These are phyloP conservation scores for Archocentrus centrarchus DNA, from an alignment of 2,113 vertebrate genomes.

Conservation along the genomic window DNA sequence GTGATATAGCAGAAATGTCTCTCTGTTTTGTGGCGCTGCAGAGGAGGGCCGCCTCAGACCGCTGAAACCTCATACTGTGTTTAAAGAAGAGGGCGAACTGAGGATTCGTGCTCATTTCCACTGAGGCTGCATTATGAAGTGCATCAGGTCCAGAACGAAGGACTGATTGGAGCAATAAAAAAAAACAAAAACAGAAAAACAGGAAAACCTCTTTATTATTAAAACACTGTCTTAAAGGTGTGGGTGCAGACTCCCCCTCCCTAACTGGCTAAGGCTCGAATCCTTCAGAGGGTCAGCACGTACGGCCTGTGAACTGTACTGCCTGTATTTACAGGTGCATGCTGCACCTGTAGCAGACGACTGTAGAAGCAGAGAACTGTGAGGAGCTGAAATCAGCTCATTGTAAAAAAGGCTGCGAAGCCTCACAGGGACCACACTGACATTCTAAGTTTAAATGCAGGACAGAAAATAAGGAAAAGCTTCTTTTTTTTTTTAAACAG, in stretches of 20 bases:
- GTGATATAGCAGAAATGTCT: rapidly evolving
- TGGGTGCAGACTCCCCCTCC: neutral
- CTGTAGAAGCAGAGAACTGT: neutral
- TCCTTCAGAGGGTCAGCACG: rapidly evolving
- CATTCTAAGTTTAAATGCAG: neutral
- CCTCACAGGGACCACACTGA: neutral
- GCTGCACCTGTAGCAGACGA: neutral
- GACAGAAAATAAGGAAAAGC: neutral
- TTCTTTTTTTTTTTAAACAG: neutral
- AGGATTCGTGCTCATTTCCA: neutral
- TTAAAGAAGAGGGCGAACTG: neutral
- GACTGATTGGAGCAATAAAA: neutral
- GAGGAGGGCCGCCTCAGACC: neutral
- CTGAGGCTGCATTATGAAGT: neutral
- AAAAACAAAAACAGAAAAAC: neutral
- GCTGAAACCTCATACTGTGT: neutral
- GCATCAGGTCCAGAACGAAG: neutral
- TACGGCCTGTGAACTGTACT: neutral
- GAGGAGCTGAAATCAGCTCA: rapidly evolving
- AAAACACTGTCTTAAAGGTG: rapidly evolving
- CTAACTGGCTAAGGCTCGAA: neutral
- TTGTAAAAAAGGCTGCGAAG: neutral
- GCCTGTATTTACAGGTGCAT: neutral
- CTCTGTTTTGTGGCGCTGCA: neutral
- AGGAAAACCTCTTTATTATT: neutral